phyloP scores from a whole-genome alignment of 92 coral and sea anemone species.

The Pocillopora meandrina region DNA sequence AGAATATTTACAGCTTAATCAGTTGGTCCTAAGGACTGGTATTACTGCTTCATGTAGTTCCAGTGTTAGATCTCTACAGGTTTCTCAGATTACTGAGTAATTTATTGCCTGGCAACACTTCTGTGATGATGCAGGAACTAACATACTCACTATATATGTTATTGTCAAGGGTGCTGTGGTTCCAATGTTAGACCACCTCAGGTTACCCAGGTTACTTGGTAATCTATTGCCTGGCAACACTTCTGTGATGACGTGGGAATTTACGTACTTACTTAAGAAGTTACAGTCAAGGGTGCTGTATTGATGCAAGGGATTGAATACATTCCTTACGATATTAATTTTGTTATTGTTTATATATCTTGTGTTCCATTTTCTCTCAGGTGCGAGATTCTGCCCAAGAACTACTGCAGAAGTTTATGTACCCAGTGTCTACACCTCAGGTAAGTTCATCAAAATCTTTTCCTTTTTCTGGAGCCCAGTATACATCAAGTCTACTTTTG shows the following conservation, averaged over 20 bases:
- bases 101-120: neutral
- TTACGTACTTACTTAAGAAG: neutral
- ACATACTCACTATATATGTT: neutral
- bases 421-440: slow-evolving; percentile 92
- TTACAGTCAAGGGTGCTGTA: too few species aligned
- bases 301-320: too few species aligned
- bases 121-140: neutral
- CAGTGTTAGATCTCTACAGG: neutral
- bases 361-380: slow-evolving; percentile 36
- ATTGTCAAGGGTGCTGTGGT: neutral
- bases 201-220: neutral
- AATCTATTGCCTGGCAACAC: neutral
- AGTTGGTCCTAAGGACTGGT: too few species aligned
- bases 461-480: neutral
- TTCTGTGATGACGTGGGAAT: neutral
- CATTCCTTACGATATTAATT: neutral
- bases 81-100: neutral
- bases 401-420: slow-evolving; percentile 91
- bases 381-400: slow-evolving; percentile 93
- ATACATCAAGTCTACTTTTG: neutral
- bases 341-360: neutral
- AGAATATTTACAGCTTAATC: too few species aligned
- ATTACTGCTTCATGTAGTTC: neutral
- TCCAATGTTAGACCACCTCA: neutral
- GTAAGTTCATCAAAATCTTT: slow-evolving; percentile 44